Conservation (phyloP, 2,113 vertebrate genomes). For the Pomatostomus ruficeps region DNA sequence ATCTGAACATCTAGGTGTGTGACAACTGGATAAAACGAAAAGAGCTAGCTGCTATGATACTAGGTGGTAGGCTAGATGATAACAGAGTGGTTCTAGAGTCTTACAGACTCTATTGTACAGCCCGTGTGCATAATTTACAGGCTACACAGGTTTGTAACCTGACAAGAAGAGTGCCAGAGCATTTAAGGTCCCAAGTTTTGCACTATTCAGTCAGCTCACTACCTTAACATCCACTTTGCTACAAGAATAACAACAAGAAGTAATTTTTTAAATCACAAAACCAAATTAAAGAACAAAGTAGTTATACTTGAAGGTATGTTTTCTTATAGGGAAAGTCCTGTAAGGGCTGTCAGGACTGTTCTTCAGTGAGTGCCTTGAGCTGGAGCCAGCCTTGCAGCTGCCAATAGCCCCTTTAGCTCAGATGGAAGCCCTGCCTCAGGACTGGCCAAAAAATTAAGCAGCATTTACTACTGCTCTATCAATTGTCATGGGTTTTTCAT, state of each 20-base stretch:
- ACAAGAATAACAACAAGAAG: neutral
- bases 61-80: neutral
- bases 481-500: neutral
- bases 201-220: neutral
- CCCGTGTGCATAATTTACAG: neutral
- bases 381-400: neutral
- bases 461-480: neutral
- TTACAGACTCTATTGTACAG: neutral
- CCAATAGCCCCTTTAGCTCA: neutral
- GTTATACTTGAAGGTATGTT: neutral
- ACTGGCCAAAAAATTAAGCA: neutral
- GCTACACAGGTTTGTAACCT: neutral
- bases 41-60: neutral
- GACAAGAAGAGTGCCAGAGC: neutral
- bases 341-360: neutral
- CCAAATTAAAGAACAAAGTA: neutral
- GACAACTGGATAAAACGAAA: neutral
- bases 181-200: neutral
- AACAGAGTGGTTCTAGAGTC: neutral
- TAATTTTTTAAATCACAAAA: neutral
- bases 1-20: neutral
- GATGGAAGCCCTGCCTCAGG: neutral
- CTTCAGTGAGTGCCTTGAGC: neutral
- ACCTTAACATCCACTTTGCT: neutral
- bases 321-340: neutral